A percentile compares a stretch with the other conserved stretches of the same genome.
Conservation (phyloP, 1,140 invertebrate genomes). For the Cepaea nemoralis region DNA sequence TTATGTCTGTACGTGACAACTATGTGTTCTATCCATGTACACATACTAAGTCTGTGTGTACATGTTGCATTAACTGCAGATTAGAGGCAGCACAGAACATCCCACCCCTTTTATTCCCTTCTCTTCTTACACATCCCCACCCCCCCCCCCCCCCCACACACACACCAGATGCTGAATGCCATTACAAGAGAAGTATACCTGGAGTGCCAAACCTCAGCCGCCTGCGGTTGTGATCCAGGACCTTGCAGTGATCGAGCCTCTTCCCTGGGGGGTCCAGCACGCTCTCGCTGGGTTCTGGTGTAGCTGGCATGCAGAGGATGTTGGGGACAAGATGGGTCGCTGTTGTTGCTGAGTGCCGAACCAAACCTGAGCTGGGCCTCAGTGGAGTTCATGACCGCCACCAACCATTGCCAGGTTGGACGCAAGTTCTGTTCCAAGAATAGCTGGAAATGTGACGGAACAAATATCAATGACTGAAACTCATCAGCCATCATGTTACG, state of each 20-base stretch:
- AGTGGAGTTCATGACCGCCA: constrained; percentile 97
- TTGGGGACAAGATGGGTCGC: constrained; percentile 64
- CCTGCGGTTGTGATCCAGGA: constrained; percentile 60
- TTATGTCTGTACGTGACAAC: too few species aligned
- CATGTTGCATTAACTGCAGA: too few species aligned
- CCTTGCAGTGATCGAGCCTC: constrained; percentile 62
- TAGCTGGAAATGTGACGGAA: constrained; percentile 70
- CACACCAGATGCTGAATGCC: too few species aligned
- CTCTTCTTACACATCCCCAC: too few species aligned
- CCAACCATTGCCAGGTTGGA: constrained; percentile 96
- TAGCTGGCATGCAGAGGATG: constrained; percentile 69
- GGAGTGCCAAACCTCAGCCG: constrained; percentile 57
- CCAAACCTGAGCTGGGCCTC: constrained; percentile 94
- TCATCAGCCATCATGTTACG: too few species aligned
- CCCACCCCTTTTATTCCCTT: too few species aligned
- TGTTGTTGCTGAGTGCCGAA: constrained; percentile 84
- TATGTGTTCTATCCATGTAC: too few species aligned
- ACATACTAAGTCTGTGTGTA: too few species aligned
- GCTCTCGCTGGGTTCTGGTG: constrained; percentile 51
- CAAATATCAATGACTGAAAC: too few species aligned
- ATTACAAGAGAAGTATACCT: too few species aligned
- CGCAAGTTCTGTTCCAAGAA: constrained; percentile 90
- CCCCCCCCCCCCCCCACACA: too few species aligned
- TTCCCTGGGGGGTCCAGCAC: constrained; percentile 49
- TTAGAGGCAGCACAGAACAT: too few species aligned